Conservation (phyloP, 2,888 invertebrate genomes). For the Trichacis sp. region DNA sequence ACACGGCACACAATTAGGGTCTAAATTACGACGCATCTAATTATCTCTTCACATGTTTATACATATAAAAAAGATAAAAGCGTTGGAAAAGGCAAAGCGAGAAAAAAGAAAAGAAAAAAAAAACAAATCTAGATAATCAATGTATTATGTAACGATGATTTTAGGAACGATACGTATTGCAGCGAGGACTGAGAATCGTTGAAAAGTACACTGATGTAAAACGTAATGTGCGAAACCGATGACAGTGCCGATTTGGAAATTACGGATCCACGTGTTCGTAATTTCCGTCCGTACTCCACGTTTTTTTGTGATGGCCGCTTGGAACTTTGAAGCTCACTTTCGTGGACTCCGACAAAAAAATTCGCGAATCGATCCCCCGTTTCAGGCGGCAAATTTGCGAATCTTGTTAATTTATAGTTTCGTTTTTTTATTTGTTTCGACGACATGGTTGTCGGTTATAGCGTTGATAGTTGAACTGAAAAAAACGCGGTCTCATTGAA, state of each 20-base stretch:
- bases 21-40: conserved; percentile 12
- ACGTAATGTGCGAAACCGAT: conserved; percentile 46
- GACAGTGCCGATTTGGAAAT: no score
- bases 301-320: conserved; percentile 7
- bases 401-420: conserved; percentile 9
- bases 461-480: conserved; percentile 8
- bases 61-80: neutral
- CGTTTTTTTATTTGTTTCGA: conserved; percentile 17
- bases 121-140: conserved; percentile 59
- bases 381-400: neutral
- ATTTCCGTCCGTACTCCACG: conserved; percentile 22
- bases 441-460: conserved; percentile 9
- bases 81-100: conserved; percentile 10
- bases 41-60: neutral
- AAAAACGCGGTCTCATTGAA: conserved; percentile 18
- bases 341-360: neutral
- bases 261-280: no score
- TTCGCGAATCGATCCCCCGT: neutral
- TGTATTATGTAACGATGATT: conserved; percentile 57
- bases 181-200: conserved; percentile 40
- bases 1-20: no score
- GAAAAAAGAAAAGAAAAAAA: conserved; percentile 19
- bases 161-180: conserved; percentile 48
- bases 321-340: neutral
- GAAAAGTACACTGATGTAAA: conserved; percentile 53